phyloP scores from a whole-genome alignment of 2,888 invertebrate species.

The Psylliodes chrysocephalus region DNA sequence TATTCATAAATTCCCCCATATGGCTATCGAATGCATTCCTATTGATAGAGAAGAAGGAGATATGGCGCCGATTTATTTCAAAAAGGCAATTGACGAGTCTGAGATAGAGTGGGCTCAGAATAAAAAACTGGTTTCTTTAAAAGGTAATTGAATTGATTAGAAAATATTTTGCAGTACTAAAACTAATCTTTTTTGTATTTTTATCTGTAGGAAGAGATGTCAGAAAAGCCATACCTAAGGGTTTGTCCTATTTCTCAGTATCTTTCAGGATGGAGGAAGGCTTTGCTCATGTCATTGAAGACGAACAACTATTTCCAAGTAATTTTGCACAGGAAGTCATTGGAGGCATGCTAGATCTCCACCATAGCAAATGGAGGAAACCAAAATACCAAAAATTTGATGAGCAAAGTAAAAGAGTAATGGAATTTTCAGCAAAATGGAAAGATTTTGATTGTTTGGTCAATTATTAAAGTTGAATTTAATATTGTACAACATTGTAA shows the following conservation, averaged over 20 bases:
- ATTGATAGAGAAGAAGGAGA: constrained; percentile 85
- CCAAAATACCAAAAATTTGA: constrained; percentile 80
- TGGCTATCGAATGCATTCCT: constrained; percentile 90
- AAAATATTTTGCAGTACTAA: too few species aligned
- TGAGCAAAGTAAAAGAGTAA: constrained; percentile 78
- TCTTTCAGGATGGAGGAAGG: constrained; percentile 92
- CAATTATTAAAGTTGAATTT: not conserved
- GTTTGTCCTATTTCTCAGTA: constrained; percentile 94
- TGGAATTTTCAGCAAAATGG: constrained; percentile 79
- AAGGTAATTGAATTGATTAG: too few species aligned
- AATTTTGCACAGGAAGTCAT: constrained; percentile 97
- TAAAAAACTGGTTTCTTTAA: constrained; percentile 84
- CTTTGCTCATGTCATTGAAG: constrained; percentile 97
- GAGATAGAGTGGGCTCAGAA: constrained; percentile 96
- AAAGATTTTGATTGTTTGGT: constrained; percentile 70
- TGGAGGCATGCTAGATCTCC: constrained; percentile 92
- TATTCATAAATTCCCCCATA: constrained; percentile 78
- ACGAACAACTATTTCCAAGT: constrained; percentile 84
- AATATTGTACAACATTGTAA: not conserved
- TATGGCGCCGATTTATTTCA: constrained; percentile 94
- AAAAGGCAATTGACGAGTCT: constrained; percentile 96
- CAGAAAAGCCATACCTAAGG: constrained; percentile 87
- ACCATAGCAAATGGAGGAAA: constrained; percentile 87
- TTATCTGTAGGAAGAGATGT: constrained; percentile 74
- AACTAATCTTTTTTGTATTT: too few species aligned